phyloP scores from a whole-genome alignment of 2,797 vertebrate species.

The Rallus crepitans region DNA sequence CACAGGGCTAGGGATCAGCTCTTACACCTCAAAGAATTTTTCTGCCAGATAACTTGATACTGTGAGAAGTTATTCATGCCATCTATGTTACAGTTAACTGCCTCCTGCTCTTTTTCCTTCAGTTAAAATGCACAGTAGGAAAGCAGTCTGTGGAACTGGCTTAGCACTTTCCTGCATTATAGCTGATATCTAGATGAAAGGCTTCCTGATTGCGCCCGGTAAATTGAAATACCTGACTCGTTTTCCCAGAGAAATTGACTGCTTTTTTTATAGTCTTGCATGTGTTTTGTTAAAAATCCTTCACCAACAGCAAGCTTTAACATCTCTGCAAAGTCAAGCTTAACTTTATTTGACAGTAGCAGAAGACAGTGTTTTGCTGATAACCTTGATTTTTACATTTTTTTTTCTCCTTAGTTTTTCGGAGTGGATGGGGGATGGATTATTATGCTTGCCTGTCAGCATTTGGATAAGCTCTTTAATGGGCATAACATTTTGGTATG shows the following conservation, averaged over 20 bases:
- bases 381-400: background rate
- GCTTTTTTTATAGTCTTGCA: background rate
- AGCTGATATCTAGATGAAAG: constrained; percentile 59
- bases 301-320: background rate
- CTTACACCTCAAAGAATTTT: constrained; percentile 11
- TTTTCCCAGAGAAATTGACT: constrained; percentile 26
- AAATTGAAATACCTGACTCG: constrained; percentile 32
- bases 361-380: background rate
- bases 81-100: constrained; percentile 1
- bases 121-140: constrained; percentile 32
- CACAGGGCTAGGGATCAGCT: background rate
- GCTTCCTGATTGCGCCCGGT: constrained; percentile 33
- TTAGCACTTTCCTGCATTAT: constrained; percentile 41
- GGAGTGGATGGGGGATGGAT: background rate
- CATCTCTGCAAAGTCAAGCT: background rate
- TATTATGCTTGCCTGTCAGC: constrained; percentile 3
- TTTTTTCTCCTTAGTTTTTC: background rate
- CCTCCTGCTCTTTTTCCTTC: background rate
- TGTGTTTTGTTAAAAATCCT: constrained; percentile 34
- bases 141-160: constrained; percentile 18
- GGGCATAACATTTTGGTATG: constrained; percentile 21
- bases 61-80: constrained; percentile 18
- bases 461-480: constrained; percentile 48
- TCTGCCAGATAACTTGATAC: background rate
- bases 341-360: background rate